Evolutionary conservation across 2,113 vertebrate species (phyloP).

Genomic region (Poecile atricapillus): DNA sequence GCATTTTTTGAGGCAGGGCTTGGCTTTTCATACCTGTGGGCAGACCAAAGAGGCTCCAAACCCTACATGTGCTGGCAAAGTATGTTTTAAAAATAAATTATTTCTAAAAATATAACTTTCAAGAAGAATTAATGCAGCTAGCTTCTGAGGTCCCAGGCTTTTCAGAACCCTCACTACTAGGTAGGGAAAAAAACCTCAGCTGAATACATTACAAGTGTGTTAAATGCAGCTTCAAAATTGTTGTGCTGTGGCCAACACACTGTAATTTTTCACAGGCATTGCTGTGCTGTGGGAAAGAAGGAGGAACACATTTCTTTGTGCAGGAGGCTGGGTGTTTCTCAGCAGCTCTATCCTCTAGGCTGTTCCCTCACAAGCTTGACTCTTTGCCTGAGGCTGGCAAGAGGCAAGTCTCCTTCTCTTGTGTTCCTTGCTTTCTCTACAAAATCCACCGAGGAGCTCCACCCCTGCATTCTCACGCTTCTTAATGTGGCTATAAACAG

Average conservation of each 20-base stretch:
- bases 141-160: background rate
- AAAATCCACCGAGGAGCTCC: background rate
- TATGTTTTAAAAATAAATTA: background rate
- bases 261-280: slow-evolving; percentile 11
- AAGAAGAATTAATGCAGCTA: background rate
- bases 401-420: background rate
- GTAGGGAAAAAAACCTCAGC: background rate
- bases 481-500: background rate
- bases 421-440: background rate
- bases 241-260: background rate
- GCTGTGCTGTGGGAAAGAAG: background rate
- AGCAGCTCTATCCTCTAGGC: background rate
- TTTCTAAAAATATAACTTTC: background rate
- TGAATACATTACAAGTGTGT: background rate
- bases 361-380: background rate
- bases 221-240: slow-evolving; percentile 14
- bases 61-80: background rate
- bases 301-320: background rate
- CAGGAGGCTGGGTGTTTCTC: slow-evolving; percentile 9
- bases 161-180: background rate
- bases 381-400: slow-evolving; percentile 13
- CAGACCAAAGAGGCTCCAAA: background rate
- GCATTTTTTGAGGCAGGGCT: background rate
- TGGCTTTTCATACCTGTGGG: background rate
- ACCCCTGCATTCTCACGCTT: slow-evolving; percentile 40